A percentile compares a stretch with the other conserved stretches of the same genome.
phyloP scores from a whole-genome alignment of 1,140 invertebrate species.

The Pararge aegeria region DNA sequence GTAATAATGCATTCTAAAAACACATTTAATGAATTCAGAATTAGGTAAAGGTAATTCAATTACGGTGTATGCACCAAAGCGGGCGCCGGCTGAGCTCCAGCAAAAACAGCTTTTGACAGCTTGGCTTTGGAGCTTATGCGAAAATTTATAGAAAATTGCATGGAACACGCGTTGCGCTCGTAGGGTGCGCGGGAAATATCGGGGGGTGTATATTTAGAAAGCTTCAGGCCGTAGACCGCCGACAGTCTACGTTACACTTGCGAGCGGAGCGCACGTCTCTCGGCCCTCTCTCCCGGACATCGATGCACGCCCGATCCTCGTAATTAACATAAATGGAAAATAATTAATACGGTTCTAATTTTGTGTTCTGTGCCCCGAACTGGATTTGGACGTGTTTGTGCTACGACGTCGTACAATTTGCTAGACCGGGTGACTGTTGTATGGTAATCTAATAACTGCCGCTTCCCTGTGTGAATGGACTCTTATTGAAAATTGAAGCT shows the following conservation, averaged over 20 bases:
- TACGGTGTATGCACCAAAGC: slow-evolving; percentile 51
- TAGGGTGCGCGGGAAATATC: slow-evolving; percentile 66
- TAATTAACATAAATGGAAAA: slow-evolving; percentile 62
- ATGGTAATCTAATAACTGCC: slow-evolving; percentile 27
- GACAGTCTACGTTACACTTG: slow-evolving; percentile 57
- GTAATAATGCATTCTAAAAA: slow-evolving; percentile 15
- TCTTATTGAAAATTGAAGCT: slow-evolving; percentile 44
- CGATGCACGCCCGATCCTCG: slow-evolving; percentile 44
- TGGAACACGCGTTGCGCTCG: slow-evolving; percentile 66
- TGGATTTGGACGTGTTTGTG: slow-evolving; percentile 63
- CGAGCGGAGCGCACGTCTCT: slow-evolving; percentile 47
- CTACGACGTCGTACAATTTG: slow-evolving; percentile 25
- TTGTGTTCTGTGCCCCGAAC: slow-evolving; percentile 59
- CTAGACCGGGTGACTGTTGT: slow-evolving; percentile 29
- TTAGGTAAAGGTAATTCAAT: slow-evolving; percentile 68
- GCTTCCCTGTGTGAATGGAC: slow-evolving; percentile 42
- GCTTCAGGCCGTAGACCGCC: slow-evolving; percentile 48
- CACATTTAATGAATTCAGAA: slow-evolving; percentile 34
- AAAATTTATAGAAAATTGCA: slow-evolving; percentile 80
- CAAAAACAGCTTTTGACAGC: slow-evolving; percentile 76
- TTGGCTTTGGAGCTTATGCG: slow-evolving; percentile 71
- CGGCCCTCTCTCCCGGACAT: slow-evolving; percentile 30
- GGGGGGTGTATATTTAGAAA: slow-evolving; percentile 75
- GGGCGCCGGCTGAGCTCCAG: slow-evolving; percentile 44
- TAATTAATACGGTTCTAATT: slow-evolving; percentile 46